phyloP scores from a whole-genome alignment of 2,113 vertebrate species.

The Calyptommatus sinebrachiatus region DNA sequence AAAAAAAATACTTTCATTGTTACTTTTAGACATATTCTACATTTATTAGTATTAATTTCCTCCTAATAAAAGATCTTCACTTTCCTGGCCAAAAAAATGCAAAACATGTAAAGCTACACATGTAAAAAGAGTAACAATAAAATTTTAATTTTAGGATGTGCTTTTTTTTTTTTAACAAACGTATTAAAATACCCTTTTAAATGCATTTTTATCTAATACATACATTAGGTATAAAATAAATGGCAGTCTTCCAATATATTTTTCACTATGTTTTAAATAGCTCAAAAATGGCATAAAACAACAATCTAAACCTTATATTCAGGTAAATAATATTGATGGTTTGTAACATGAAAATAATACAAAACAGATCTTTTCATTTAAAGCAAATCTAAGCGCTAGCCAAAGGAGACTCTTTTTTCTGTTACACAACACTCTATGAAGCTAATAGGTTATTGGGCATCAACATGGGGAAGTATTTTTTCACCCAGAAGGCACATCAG shows the following conservation, averaged over 20 bases:
- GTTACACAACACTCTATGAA: too few species aligned
- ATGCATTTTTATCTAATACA: constrained; percentile 19
- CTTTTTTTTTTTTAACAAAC: constrained; percentile 10
- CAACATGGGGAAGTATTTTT: too few species aligned
- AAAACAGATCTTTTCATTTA: constrained; percentile 25
- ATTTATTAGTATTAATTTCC: constrained; percentile 31
- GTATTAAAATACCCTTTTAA: constrained; percentile 24
- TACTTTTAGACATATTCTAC: constrained; percentile 28
- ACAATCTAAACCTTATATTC: neutral
- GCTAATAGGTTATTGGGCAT: too few species aligned
- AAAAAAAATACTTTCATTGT: constrained; percentile 15
- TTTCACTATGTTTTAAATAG: neutral
- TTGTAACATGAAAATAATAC: constrained; percentile 19
- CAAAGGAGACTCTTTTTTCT: neutral
- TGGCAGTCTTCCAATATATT: constrained; percentile 10
- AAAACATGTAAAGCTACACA: constrained; percentile 33
- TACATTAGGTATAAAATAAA: constrained; percentile 1
- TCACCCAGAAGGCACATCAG: too few species aligned
- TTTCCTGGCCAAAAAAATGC: constrained; percentile 33
- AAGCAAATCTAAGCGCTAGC: constrained; percentile 5
- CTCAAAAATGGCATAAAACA: neutral
- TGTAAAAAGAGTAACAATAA: constrained; percentile 2
- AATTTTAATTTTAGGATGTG: neutral
- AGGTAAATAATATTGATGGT: neutral
- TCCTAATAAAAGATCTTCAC: constrained; percentile 18